A percentile compares a stretch with the other conserved stretches of the same genome.
phyloP scores from a whole-genome alignment of 92 coral and sea anemone genomes.

The Galaxea fascicularis region DNA sequence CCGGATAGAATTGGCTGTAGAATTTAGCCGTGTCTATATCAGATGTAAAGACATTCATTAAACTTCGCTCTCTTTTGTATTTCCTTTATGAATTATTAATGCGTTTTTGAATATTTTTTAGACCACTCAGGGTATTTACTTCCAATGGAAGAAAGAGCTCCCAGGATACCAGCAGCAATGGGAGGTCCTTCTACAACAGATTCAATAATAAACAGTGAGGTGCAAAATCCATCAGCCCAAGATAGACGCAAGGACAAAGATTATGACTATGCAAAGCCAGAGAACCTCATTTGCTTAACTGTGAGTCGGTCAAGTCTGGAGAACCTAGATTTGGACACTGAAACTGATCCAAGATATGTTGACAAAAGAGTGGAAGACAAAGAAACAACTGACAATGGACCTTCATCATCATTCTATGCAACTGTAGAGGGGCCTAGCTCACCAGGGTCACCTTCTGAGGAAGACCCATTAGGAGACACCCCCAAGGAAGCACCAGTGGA shows the following conservation, averaged over 20 bases:
- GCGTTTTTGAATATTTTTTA: neutral
- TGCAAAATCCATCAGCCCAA: neutral
- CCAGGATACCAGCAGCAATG: no score
- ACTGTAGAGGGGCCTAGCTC: slow-evolving; percentile 17
- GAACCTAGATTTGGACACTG: slow-evolving; percentile 2
- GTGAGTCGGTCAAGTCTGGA: slow-evolving; percentile 21
- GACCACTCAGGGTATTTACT: slow-evolving; percentile 40
- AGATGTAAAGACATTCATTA: neutral
- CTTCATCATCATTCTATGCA: slow-evolving; percentile 30
- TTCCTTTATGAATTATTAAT: neutral
- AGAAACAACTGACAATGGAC: neutral
- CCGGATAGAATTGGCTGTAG: no score
- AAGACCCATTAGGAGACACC: no score
- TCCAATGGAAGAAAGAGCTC: slow-evolving; percentile 20
- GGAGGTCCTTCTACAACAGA: neutral
- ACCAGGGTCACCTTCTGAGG: neutral
- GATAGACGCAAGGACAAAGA: slow-evolving; percentile 17
- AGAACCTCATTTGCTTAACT: neutral
- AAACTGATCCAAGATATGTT: no score
- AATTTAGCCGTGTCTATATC: no score
- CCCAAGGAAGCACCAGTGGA: neutral
- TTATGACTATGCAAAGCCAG: slow-evolving; percentile 41
- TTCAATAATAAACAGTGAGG: slow-evolving; percentile 8
- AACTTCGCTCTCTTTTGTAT: neutral
- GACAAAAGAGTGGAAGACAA: no score